These are phyloP conservation scores for Notodonta dromedarius DNA, from an alignment of 2,888 invertebrate species.

Conservation along the genomic window DNA sequence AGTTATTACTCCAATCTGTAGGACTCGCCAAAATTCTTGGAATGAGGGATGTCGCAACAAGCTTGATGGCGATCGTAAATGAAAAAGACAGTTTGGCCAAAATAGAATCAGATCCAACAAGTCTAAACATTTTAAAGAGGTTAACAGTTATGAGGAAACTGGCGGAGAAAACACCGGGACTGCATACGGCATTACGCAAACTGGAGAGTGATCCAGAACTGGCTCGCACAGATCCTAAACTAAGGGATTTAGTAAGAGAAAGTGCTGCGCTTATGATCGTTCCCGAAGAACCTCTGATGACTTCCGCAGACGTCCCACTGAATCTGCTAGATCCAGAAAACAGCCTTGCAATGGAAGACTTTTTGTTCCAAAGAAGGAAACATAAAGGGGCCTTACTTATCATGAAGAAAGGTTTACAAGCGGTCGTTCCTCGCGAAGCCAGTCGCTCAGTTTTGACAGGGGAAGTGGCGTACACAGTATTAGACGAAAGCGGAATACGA, in stretches of 20 bases:
- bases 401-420: constrained; percentile 89
- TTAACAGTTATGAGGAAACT: constrained; percentile 89
- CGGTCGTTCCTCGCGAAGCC: constrained; percentile 90
- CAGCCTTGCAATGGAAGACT: constrained; percentile 90
- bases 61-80: constrained; percentile 79
- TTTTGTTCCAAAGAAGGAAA: constrained; percentile 85
- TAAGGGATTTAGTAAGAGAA: constrained; percentile 88
- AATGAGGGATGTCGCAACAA: constrained; percentile 85
- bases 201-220: constrained; percentile 87
- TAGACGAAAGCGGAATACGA: constrained; percentile 90
- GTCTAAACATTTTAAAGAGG: constrained; percentile 87
- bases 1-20: constrained; percentile 85
- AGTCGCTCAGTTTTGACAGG: constrained; percentile 89
- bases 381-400: constrained; percentile 86
- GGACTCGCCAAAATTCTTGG: constrained; percentile 89
- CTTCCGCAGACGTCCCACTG: constrained; percentile 89
- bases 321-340: constrained; percentile 88
- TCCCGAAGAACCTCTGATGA: constrained; percentile 85
- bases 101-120: constrained; percentile 83
- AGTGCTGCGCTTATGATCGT: constrained; percentile 89
- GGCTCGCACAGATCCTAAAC: constrained; percentile 87
- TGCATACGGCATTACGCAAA: constrained; percentile 85
- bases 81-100: constrained; percentile 83
- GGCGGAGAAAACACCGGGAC: constrained; percentile 86
- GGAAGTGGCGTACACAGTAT: constrained; percentile 89